phyloP scores from a whole-genome alignment of 2,888 invertebrate species.

The Caenorhabditis wallacei region DNA sequence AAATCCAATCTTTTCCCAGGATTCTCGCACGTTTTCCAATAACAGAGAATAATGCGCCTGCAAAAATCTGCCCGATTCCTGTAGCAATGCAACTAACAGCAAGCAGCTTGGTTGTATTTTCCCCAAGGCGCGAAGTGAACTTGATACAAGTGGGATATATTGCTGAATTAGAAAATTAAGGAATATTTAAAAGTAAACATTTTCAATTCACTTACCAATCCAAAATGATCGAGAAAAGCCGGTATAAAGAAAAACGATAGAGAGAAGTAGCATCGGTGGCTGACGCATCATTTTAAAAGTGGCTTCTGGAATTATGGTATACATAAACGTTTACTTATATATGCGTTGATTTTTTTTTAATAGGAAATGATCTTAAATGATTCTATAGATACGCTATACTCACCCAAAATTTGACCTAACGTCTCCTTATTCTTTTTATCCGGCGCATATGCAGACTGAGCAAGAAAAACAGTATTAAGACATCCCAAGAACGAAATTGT shows the following conservation, averaged over 20 bases:
- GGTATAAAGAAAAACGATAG: slow-evolving; percentile 58
- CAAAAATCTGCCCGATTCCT: slow-evolving; percentile 59
- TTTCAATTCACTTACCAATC: slow-evolving; percentile 33
- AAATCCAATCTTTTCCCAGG: slow-evolving; percentile 55
- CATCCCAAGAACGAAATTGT: slow-evolving; percentile 41
- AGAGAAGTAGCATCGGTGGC: slow-evolving; percentile 45
- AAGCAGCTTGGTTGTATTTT: slow-evolving; percentile 54
- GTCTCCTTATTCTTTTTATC: slow-evolving; percentile 46
- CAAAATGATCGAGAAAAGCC: slow-evolving; percentile 63
- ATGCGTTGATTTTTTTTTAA: too few species aligned
- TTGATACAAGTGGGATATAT: slow-evolving; percentile 64
- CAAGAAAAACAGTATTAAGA: slow-evolving; percentile 40
- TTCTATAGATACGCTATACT: too few species aligned
- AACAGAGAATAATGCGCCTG: slow-evolving; percentile 48
- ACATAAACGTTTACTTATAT: too few species aligned
- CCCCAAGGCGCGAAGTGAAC: slow-evolving; percentile 54
- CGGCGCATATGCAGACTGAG: slow-evolving; percentile 43
- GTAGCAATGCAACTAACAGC: slow-evolving; percentile 58
- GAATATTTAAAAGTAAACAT: not conserved
- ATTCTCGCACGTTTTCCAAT: slow-evolving; percentile 47
- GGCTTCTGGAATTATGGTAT: slow-evolving; percentile 34
- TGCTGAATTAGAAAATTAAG: slow-evolving; percentile 18
- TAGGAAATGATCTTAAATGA: too few species aligned
- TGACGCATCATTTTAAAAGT: slow-evolving; percentile 55
- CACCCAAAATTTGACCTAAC: slow-evolving; percentile 35